Evolutionary conservation across 1,140 invertebrate genomes (phyloP), one percentile per base, ranked within the genome.

Genomic region (Oncopodura yosiiana): DNA sequence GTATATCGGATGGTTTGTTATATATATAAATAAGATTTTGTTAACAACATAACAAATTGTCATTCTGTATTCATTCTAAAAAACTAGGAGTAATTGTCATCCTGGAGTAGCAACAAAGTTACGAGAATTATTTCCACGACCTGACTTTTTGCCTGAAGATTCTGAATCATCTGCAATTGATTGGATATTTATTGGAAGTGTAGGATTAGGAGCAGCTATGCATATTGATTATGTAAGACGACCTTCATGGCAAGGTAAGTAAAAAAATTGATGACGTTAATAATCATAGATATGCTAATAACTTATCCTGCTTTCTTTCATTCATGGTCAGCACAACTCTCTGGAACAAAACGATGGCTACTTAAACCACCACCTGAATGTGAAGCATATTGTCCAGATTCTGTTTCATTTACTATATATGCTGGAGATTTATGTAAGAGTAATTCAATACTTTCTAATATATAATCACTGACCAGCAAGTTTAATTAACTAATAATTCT

Each of bases 181-280:
- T 74, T 94, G 91, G 77, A 84, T 95, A 60, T 93, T 96, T 68
- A 84, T 95, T 78, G 77, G 59, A 44, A 39, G 6, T 39, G 9
- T 87, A 65, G 86, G 91, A 63, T 82, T 87, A 69, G 91, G 90
- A 56, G 90, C 90, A 34, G 80, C 87, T 32, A 84, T 94, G 82
- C 92, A 95, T 75, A 55, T 60, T 41, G 62, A 63, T 36, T 63
- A 60, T 34, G 62, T 63, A 2, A 38, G 45, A 16, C n/a, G 62
- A 26, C 62, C 62, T 16, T 60, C 58, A 0, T 63, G 61, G 61
- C 61, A 63, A 49, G n/a, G n/a, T n/a, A n/a, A n/a, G n/a, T n/a
- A n/a, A n/a, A n/a, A n/a, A n/a, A n/a, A n/a, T n/a, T n/a, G n/a
- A n/a, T n/a, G n/a, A n/a, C n/a, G n/a, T n/a, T n/a, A n/a, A n/a